phyloP scores from a whole-genome alignment of 2,888 invertebrate genomes.

The Brachyptera putata region DNA sequence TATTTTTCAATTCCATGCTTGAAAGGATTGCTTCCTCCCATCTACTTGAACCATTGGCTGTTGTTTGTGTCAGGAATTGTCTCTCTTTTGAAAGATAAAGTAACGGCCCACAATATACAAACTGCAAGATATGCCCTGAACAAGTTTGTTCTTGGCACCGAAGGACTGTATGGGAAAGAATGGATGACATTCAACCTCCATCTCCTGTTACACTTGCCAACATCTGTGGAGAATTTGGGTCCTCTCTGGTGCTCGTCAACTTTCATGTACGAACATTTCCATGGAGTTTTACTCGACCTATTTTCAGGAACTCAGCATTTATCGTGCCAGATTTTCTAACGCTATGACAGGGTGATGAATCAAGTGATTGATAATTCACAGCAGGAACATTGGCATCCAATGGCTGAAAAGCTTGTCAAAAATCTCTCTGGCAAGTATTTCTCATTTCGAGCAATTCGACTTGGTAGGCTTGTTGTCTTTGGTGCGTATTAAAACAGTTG shows the following conservation, averaged over 20 bases:
- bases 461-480: neutral
- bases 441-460: neutral
- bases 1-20: constrained; percentile 18
- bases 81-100: neutral
- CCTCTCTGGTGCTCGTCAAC: neutral
- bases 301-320: neutral
- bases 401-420: neutral
- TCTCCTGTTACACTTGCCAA: neutral
- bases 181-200: neutral
- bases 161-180: neutral
- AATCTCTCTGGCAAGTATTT: neutral
- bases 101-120: neutral
- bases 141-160: neutral
- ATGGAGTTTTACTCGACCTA: neutral
- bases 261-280: neutral
- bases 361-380: neutral
- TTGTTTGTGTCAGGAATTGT: constrained; percentile 1
- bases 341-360: neutral
- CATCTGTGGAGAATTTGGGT: no score
- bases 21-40: no score
- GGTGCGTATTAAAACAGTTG: neutral
- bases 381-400: neutral
- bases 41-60: constrained; percentile 15
- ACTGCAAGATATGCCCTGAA: neutral
- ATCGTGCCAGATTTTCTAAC: neutral